A percentile compares a stretch with the other conserved stretches of the same genome.
Conservation (phyloP, 2,113 vertebrate species). For the Neomonachus schauinslandi region DNA sequence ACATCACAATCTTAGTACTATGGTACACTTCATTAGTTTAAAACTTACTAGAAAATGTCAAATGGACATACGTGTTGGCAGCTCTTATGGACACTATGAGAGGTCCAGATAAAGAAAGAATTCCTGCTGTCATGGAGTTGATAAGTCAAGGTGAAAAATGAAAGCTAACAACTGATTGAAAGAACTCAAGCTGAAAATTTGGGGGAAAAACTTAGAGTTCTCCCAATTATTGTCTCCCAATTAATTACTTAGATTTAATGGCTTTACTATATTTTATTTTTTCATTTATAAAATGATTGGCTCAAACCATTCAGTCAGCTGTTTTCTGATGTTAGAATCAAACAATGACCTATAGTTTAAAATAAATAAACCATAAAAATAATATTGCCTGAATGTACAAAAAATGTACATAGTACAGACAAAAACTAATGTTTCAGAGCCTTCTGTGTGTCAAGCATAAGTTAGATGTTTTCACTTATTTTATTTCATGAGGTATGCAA, state of each 20-base stretch:
- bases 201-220: not conserved
- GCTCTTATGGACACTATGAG: fast-evolving
- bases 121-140: not conserved
- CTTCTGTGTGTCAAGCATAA: not conserved
- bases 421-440: not conserved
- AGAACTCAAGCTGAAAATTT: not conserved
- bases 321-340: not conserved
- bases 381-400: not conserved
- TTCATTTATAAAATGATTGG: not conserved
- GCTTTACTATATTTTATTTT: not conserved
- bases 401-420: not conserved
- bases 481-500: not conserved
- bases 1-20: not conserved
- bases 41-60: not conserved
- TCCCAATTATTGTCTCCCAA: not conserved
- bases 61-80: not conserved
- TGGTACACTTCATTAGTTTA: not conserved
- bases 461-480: not conserved
- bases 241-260: not conserved
- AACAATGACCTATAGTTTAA: not conserved
- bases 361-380: not conserved
- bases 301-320: not conserved
- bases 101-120: not conserved
- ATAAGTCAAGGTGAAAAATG: not conserved
- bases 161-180: not conserved